Percentiles rank a stretch among this genome's conserved stretches.
phyloP scores from a whole-genome alignment of 2,888 invertebrate genomes.

The Caenorhabditis becei region DNA sequence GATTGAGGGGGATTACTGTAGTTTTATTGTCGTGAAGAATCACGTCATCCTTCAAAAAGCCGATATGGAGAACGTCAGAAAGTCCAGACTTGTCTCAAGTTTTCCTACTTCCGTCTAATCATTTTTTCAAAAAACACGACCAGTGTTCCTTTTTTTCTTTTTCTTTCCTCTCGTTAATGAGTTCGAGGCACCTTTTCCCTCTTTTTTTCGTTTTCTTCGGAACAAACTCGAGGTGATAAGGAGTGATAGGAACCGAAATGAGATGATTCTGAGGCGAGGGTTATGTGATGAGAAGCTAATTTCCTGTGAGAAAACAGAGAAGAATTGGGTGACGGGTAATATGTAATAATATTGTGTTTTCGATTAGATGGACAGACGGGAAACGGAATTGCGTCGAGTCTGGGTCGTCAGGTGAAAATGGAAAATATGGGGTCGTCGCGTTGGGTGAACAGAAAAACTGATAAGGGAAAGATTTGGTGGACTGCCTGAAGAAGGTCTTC shows the following conservation, averaged over 20 bases:
- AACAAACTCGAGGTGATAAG: not conserved
- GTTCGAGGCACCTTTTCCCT: constrained; percentile 1
- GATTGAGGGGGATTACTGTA: too few species aligned
- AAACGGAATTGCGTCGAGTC: not conserved
- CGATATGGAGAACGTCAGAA: too few species aligned
- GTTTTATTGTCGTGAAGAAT: too few species aligned
- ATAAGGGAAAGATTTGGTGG: too few species aligned
- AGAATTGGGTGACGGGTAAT: not conserved
- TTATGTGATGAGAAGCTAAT: not conserved
- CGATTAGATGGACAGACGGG: not conserved
- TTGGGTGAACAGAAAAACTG: too few species aligned
- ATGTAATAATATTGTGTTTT: not conserved
- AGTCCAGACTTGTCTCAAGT: not conserved
- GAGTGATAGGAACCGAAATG: not conserved
- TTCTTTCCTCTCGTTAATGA: not conserved
- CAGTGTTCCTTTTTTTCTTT: too few species aligned
- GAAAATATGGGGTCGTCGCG: too few species aligned
- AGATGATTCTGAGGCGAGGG: not conserved
- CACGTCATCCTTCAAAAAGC: too few species aligned
- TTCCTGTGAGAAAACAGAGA: not conserved
- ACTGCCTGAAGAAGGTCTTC: too few species aligned
- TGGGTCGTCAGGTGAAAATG: too few species aligned
- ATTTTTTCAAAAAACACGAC: not conserved
- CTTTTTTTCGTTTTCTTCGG: not conserved
- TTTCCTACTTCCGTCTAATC: not conserved